Evolutionary conservation across 1,140 invertebrate species (phyloP), one percentile per base, ranked within the genome.

Genomic region (Ips typographus): DNA sequence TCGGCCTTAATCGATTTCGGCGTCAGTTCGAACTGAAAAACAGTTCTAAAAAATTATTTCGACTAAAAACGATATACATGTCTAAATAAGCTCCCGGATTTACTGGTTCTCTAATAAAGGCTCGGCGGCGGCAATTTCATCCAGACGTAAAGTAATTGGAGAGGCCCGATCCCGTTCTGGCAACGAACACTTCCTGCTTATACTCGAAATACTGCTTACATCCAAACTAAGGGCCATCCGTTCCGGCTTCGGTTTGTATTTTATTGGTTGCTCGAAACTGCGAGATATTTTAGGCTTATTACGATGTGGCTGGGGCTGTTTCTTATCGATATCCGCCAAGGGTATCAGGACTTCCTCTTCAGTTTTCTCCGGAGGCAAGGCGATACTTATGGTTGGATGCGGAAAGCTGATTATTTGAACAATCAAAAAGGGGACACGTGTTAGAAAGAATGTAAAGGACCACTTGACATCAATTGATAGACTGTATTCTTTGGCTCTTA

Each of bases 221-320:
- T 79, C 78, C 51, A 79, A 64, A 64, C 78, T 79, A 36, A 72
- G 70, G 3, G 77, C 74, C 72, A 77, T 74, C 8, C 78, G 62
- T 47, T 75, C 71, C 4, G 74, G 70, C 55, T 70, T 73, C 6
- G 65, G 62, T 68, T 68, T 75, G 51, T 65, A 47, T 41, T 38
- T 71, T 43, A 52, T 64, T 37, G 71, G 74, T 47, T 78, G 76
- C 56, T 78, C 78, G 62, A 78, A 77, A 65, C 77, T 79, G 6
- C 76, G 61, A 5, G 76, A 78, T 8, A 76, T 66, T 55, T 77
- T 77, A 49, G 70, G 72, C n/a, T 47, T 71, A 22, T 22, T 22
- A 22, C 22, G 22, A 8, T n/a, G 44, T 8, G 1, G 1, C 44
- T 22, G 1, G 44, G 44, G 44, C 44, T 49, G 44, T 22, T 3